These are phyloP conservation scores for Telenomus remus DNA, from an alignment of 1,140 invertebrate genomes.

Conservation along the genomic window DNA sequence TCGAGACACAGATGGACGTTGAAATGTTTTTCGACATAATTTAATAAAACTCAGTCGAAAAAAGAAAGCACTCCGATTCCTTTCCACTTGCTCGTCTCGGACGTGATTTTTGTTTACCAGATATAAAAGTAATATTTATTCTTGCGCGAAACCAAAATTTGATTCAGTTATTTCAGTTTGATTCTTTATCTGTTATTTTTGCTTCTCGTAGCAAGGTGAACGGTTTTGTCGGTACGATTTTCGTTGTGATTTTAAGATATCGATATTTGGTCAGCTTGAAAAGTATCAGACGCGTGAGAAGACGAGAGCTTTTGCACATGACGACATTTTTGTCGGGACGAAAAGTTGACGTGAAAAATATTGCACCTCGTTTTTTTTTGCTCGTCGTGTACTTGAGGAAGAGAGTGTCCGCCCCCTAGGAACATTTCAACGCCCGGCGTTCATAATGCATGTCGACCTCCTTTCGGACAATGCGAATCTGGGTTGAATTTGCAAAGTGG, in stretches of 20 bases:
- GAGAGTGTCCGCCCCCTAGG: conserved; percentile 33
- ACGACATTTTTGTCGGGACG: neutral
- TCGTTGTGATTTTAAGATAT: conserved; percentile 1
- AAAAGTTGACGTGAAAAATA: conserved; percentile 15
- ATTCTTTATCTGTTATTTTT: too few relatives aligned
- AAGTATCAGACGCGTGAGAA: neutral
- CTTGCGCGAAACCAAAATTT: too few relatives aligned
- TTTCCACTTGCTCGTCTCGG: too few relatives aligned
- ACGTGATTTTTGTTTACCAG: too few relatives aligned
- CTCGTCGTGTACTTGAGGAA: conserved; percentile 6
- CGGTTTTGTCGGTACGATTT: too few relatives aligned
- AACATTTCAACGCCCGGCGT: conserved; percentile 35
- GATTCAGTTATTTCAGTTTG: too few relatives aligned
- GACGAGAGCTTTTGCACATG: too few relatives aligned
- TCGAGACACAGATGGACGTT: conserved; percentile 15
- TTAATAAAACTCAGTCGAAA: too few relatives aligned
- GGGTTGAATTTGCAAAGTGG: conserved; percentile 58
- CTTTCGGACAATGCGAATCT: conserved; percentile 54
- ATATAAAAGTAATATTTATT: too few relatives aligned
- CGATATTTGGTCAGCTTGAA: neutral
- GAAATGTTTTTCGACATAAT: neutral
- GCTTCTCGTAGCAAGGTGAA: too few relatives aligned
- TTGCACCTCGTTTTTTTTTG: too few relatives aligned
- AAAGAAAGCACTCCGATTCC: too few relatives aligned
- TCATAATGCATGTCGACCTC: conserved; percentile 55